Evolutionary conservation across 2,888 invertebrate genomes (phyloP).

Genomic region (Euzophera pinguis): DNA sequence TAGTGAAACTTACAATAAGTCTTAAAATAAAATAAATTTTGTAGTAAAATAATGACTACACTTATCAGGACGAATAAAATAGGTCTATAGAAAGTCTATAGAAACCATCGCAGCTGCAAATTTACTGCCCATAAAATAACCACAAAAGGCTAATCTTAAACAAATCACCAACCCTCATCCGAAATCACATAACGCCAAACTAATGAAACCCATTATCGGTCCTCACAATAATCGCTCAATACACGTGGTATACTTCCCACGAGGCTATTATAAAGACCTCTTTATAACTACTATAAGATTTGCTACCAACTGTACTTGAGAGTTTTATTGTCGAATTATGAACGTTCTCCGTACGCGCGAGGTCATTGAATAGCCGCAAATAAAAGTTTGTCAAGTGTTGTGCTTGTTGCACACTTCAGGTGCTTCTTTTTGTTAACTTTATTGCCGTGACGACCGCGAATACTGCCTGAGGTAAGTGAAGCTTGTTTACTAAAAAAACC

Average conservation of each 20-base stretch:
- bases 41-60: too few species aligned
- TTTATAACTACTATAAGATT: slow-evolving; percentile 32
- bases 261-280: slow-evolving; percentile 47
- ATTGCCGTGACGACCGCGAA: not conserved
- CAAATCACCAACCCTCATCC: slow-evolving; percentile 23
- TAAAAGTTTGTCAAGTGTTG: slow-evolving; percentile 6
- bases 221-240: slow-evolving; percentile 56
- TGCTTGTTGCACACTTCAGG: not conserved
- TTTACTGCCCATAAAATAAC: slow-evolving; percentile 17
- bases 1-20: too few species aligned
- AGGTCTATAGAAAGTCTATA: not conserved
- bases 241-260: slow-evolving; percentile 60
- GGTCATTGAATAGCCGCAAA: slow-evolving; percentile 1
- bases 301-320: slow-evolving; percentile 27
- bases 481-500: too few species aligned
- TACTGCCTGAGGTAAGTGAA: too few species aligned
- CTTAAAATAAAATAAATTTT: too few species aligned
- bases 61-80: not conserved
- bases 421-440: not conserved
- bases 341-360: not conserved
- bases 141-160: slow-evolving; percentile 23
- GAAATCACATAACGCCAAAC: slow-evolving; percentile 48
- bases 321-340: slow-evolving; percentile 3
- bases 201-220: slow-evolving; percentile 56
- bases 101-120: not conserved